phyloP scores from a whole-genome alignment of 2,797 vertebrate species.

The Leucoraja ocellata region DNA sequence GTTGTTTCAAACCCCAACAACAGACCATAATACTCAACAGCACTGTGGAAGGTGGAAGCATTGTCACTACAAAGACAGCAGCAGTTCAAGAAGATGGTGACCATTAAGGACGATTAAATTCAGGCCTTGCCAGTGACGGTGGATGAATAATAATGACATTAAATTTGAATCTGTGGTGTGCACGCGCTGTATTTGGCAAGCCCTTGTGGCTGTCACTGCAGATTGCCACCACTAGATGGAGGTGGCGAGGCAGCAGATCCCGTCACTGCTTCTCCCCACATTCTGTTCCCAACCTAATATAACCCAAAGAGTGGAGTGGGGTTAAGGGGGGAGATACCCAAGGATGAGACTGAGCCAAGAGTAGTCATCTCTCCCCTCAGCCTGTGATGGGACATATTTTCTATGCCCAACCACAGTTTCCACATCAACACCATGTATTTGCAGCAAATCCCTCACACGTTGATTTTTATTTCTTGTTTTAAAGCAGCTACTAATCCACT shows the following conservation, averaged over 20 bases:
- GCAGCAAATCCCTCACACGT: background rate
- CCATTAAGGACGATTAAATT: too few relatives aligned
- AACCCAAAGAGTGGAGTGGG: background rate
- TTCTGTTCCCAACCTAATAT: background rate
- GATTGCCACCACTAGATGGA: conserved; percentile 7
- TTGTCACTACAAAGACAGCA: too few relatives aligned
- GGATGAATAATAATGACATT: too few relatives aligned
- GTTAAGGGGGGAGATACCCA: background rate
- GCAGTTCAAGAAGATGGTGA: too few relatives aligned
- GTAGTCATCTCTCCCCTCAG: background rate
- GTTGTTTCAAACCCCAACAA: too few relatives aligned
- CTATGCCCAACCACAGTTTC: background rate
- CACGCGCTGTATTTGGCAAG: too few relatives aligned
- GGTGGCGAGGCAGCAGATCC: background rate
- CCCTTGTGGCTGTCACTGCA: background rate
- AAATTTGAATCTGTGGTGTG: too few relatives aligned
- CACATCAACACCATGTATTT: conserved; percentile 12
- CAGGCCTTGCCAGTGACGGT: too few relatives aligned
- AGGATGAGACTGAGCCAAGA: background rate
- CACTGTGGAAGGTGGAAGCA: too few relatives aligned
- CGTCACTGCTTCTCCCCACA: background rate
- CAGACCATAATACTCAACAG: too few relatives aligned
- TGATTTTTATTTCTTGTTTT: background rate
- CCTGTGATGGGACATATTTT: background rate
- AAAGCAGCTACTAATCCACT: conserved; percentile 25